phyloP scores from a whole-genome alignment of 2,888 invertebrate species.

The Chalcis sispes region DNA sequence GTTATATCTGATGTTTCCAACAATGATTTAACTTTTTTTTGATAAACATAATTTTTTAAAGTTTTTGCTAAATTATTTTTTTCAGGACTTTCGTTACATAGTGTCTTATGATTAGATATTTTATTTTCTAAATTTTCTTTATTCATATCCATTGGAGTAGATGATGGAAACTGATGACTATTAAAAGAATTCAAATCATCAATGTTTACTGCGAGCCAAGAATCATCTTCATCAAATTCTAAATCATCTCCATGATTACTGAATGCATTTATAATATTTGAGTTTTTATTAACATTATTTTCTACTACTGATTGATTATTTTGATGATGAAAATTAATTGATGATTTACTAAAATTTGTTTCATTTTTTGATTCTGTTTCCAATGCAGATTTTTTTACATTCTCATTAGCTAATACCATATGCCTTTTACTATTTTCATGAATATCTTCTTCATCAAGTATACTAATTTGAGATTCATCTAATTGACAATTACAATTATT shows the following conservation, averaged over 20 bases:
- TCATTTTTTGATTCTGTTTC: background rate
- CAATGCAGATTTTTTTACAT: too few relatives aligned
- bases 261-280: background rate
- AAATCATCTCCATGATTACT: conserved; percentile 10
- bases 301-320: background rate
- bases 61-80: background rate
- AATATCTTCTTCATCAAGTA: conserved; percentile 15
- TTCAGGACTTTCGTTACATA: background rate
- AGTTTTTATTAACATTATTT: background rate
- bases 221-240: conserved; percentile 34
- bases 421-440: background rate
- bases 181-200: conserved; percentile 18
- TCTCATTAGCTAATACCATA: too few relatives aligned
- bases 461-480: conserved; percentile 28
- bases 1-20: too few relatives aligned
- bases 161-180: conserved; percentile 22
- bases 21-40: background rate
- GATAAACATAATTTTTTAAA: background rate
- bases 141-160: conserved; percentile 21
- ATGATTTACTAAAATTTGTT: background rate
- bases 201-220: conserved; percentile 16
- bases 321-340: background rate
- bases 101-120: background rate
- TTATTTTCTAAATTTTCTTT: background rate
- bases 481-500: conserved; percentile 20